phyloP scores from a whole-genome alignment of 2,888 invertebrate genomes.

The Tenthredo distinguenda region DNA sequence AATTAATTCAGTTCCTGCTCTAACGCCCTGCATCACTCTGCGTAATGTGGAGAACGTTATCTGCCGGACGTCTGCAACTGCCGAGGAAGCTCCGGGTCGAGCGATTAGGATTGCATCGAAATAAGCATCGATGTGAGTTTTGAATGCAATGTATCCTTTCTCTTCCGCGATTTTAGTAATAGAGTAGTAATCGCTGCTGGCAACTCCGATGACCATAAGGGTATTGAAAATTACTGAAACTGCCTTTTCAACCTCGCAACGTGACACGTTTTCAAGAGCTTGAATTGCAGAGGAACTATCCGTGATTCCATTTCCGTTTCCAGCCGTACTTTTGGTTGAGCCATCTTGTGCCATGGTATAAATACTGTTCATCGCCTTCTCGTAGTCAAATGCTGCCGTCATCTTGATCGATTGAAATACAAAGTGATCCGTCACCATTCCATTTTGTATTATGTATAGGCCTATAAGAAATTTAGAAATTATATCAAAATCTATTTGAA shows the following conservation, averaged over 20 bases:
- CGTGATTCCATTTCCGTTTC: not conserved
- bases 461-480: not conserved
- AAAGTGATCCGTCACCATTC: not conserved
- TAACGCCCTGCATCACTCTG: not conserved
- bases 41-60: not conserved
- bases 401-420: not conserved
- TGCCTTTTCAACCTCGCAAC: not conserved
- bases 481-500: not conserved
- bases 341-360: not conserved
- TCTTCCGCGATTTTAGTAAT: not conserved
- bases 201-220: too few relatives aligned
- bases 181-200: not conserved
- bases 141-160: not conserved
- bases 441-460: not conserved
- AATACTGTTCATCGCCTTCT: not conserved
- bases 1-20: not conserved
- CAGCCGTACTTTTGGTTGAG: not conserved
- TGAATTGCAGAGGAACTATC: not conserved
- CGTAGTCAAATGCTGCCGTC: not conserved
- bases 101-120: not conserved
- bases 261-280: not conserved
- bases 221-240: too few relatives aligned
- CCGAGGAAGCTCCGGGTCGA: not conserved
- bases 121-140: not conserved
- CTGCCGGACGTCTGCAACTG: not conserved